Evolutionary conservation across 2,797 vertebrate species (phyloP).

Genomic region (Chaetophractus vellerosus): DNA sequence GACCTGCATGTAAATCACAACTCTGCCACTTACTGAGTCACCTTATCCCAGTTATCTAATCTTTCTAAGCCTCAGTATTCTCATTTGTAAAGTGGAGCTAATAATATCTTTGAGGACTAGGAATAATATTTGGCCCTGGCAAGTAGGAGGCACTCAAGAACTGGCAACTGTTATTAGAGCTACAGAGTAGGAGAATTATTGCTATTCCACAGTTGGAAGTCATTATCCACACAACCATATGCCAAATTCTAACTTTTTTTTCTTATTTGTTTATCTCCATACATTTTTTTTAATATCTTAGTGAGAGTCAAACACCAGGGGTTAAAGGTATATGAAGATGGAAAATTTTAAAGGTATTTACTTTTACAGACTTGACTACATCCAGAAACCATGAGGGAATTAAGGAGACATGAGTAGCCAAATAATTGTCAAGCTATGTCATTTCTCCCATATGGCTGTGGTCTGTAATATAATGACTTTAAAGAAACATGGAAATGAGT

Average conservation of each 20-base stretch:
- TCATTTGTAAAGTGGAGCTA: background rate
- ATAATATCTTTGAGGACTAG: background rate
- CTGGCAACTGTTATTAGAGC: background rate
- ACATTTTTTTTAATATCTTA: background rate
- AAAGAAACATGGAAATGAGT: background rate
- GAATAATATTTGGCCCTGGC: background rate
- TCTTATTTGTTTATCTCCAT: background rate
- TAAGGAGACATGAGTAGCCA: background rate
- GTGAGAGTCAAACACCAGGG: background rate
- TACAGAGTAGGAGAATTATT: background rate
- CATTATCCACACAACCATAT: background rate
- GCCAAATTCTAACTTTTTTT: background rate
- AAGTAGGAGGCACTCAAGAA: background rate
- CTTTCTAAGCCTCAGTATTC: background rate
- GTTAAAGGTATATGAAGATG: background rate
- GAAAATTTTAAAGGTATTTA: background rate
- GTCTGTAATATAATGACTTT: background rate
- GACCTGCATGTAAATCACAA: background rate
- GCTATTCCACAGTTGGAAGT: background rate
- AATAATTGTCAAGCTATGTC: background rate
- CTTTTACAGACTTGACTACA: constrained; percentile 6
- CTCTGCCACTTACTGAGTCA: background rate
- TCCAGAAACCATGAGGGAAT: background rate
- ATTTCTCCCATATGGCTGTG: background rate
- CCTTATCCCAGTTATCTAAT: background rate